These are phyloP conservation scores for Onychomys leucogaster DNA, from an alignment of 2,797 vertebrate genomes.

Conservation along the genomic window DNA sequence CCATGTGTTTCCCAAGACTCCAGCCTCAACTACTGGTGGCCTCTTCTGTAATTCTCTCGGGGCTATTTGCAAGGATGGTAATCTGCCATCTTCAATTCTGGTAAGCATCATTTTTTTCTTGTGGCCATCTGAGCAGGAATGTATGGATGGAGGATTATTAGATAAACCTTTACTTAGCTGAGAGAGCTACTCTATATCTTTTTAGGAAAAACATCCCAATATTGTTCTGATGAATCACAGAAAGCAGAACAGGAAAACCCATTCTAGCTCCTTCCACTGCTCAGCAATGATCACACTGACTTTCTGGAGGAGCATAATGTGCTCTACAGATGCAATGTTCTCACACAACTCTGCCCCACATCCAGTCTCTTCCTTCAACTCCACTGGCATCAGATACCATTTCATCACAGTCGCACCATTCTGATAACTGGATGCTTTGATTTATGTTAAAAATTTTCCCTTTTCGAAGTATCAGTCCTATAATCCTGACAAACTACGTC, in stretches of 20 bases:
- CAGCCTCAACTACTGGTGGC: neutral
- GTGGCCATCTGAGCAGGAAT: neutral
- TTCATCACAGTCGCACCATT: neutral
- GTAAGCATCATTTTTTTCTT: neutral
- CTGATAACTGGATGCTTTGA: neutral
- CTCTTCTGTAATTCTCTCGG: neutral
- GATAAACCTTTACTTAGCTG: neutral
- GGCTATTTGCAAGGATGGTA: neutral
- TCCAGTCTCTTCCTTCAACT: neutral
- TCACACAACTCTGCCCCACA: neutral
- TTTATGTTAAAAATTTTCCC: neutral
- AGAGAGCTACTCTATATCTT: neutral
- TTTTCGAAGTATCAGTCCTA: neutral
- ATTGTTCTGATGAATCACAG: neutral
- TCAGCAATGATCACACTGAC: neutral
- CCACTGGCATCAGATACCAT: neutral
- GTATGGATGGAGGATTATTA: neutral
- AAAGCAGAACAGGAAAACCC: neutral
- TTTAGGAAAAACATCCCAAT: neutral
- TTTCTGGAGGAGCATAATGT: neutral
- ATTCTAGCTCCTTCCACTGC: neutral
- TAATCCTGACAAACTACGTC: no score
- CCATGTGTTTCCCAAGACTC: no score
- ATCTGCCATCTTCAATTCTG: neutral
- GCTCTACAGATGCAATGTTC: neutral